Evolutionary conservation across 2,113 vertebrate species (phyloP).

Genomic region (Brevimyrus niger): DNA sequence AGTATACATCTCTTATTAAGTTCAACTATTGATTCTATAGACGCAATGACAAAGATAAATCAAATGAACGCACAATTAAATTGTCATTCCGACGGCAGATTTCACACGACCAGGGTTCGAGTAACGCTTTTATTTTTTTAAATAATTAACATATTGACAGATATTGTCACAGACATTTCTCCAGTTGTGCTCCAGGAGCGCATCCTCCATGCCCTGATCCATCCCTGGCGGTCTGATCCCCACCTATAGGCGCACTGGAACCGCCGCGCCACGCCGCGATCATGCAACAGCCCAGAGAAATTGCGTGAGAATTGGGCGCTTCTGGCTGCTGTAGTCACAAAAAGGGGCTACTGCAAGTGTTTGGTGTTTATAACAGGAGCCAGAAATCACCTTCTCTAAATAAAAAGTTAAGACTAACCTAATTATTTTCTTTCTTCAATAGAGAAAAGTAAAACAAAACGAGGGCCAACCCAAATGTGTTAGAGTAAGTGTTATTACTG

Average conservation of each 20-base stretch:
- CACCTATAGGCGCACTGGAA: neutral
- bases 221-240: neutral
- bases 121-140: neutral
- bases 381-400: neutral
- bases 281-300: slow-evolving; percentile 41
- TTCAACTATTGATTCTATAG: neutral
- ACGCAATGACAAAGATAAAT: neutral
- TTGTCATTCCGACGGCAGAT: neutral
- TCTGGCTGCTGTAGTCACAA: neutral
- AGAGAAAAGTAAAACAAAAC: neutral
- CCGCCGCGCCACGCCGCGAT: slow-evolving; percentile 1
- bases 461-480: neutral
- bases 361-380: neutral
- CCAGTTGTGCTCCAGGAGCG: neutral
- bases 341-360: neutral
- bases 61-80: neutral
- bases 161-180: neutral
- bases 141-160: neutral
- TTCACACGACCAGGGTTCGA: neutral
- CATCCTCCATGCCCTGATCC: neutral
- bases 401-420: neutral
- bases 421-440: neutral
- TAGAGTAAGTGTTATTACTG: neutral
- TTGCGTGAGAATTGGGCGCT: slow-evolving; percentile 43
- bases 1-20: neutral